Evolutionary conservation across 2,888 invertebrate genomes (phyloP).

Genomic region (Coelogynopora nodosa): DNA sequence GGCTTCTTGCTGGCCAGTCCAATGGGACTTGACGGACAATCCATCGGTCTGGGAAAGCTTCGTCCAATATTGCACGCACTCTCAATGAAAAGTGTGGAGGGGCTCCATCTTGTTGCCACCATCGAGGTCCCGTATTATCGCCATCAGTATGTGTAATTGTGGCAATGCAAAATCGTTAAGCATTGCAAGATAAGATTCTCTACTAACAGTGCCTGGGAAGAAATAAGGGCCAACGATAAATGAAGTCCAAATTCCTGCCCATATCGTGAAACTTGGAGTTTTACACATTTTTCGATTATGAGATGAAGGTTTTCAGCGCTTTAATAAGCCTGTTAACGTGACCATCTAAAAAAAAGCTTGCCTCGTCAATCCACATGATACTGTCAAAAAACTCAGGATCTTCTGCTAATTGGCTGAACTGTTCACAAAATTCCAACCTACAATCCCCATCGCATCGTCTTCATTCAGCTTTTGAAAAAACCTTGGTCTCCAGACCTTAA

Average conservation of each 20-base stretch:
- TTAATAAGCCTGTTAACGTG: background rate
- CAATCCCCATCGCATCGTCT: background rate
- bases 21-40: background rate
- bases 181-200: background rate
- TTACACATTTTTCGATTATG: background rate
- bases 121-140: background rate
- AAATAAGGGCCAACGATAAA: background rate
- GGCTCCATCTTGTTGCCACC: background rate
- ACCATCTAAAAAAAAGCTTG: background rate
- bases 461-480: background rate
- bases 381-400: background rate
- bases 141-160: background rate
- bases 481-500: too few species aligned
- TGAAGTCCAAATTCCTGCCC: background rate
- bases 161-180: background rate
- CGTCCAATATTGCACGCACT: background rate
- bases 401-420: background rate
- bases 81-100: background rate
- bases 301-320: background rate
- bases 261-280: background rate
- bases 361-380: background rate
- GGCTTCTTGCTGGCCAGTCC: background rate
- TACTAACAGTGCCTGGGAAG: background rate
- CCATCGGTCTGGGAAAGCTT: background rate
- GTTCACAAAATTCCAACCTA: background rate